Base-by-base conservation (phyloP, 2,888 invertebrate genomes). In the Drosophila yooni region DNA sequence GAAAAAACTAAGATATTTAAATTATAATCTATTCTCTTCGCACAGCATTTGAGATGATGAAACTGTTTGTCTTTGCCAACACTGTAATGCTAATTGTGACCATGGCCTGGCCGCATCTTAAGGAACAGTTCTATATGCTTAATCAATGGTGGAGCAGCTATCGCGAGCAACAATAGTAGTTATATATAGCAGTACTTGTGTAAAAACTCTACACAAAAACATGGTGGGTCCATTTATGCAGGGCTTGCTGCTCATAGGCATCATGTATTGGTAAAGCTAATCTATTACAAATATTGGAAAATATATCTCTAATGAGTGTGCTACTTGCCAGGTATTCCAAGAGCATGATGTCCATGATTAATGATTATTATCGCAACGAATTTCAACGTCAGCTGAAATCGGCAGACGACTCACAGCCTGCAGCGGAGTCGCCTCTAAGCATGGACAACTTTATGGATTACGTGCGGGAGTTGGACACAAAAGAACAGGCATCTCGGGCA, bases 11-110 rank as follows among this genome's bases (percentile, higher is more conserved):
- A 13, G 7, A 3, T 11, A 50, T 8, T 15, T 11, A 29, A 43
- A 10, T 53, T 40, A 1, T 3, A 15, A 38, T 18, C 5, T 1
- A n/a, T 21, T 21, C 1, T 25, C 10, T 40, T 6, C 13, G 11
- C 76, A 94, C 95, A 82, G 94, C 95, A 76, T 92, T 96, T 77
- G 96, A 96, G 89, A 96, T 96, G 93, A 95, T 97, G 95, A 96
- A 96, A 92, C 93, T 97, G n/a, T 97, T 97, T 91, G 96, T 97
- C 29, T 94, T 97, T 69, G 95, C 96, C 50, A 97, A 97, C 93
- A 95, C 96, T 33, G 91, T 97, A 52, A 94, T 96, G 72, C 94
- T 97, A 79, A 95, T 97, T 72, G 93, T 96, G 18, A 95, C 96
- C 0, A 94, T 97, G 93, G 95, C 95, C 18, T 96, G 96, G 95